Conservation (phyloP, 1,140 invertebrate genomes). For the Ceratina australensis region DNA sequence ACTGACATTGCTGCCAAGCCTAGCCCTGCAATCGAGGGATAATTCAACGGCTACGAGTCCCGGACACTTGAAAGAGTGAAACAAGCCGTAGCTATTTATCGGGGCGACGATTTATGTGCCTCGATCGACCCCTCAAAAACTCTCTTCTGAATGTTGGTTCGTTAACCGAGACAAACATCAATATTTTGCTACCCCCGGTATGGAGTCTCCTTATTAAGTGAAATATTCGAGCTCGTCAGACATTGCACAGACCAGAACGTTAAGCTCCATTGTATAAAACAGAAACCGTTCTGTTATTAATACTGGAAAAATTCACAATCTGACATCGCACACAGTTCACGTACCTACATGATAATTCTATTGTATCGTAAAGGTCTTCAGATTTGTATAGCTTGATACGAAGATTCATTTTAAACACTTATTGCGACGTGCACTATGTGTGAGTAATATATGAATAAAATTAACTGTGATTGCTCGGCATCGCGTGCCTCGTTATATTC, state of each 20-base stretch:
- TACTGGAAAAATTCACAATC: neutral
- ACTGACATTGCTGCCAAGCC: neutral
- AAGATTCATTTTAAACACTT: neutral
- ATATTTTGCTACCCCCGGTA: neutral
- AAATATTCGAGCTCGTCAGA: neutral
- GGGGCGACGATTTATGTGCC: neutral
- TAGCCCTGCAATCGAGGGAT: neutral
- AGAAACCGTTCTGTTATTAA: neutral
- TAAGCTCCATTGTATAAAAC: no score
- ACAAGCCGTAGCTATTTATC: neutral
- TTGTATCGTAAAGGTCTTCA: neutral
- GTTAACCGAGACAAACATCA: conserved; percentile 1
- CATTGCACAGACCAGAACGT: neutral
- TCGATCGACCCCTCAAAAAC: neutral
- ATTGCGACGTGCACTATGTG: no score
- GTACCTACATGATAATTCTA: neutral
- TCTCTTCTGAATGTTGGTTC: conserved; percentile 4
- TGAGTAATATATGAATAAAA: conserved; percentile 2
- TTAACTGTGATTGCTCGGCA: neutral
- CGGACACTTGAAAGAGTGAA: neutral
- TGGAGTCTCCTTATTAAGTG: neutral
- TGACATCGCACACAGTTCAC: neutral
- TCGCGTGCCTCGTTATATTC: neutral
- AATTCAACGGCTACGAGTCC: conserved; percentile 15
- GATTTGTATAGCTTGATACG: no score